Conservation (phyloP, 2,113 vertebrate genomes). For the Tragelaphus buxtoni region DNA sequence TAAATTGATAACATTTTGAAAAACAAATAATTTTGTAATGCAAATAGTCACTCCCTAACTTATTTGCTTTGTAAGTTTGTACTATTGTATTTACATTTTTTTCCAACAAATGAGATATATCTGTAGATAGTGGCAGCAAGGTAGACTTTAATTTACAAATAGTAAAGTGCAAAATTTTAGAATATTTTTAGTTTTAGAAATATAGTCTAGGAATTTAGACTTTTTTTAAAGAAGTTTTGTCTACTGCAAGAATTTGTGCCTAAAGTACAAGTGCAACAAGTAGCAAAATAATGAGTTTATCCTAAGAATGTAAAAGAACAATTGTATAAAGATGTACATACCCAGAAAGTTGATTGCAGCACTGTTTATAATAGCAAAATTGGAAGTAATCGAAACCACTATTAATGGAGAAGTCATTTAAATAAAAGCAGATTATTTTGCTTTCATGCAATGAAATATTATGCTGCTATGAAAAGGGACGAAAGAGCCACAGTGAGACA, state of each 20-base stretch:
- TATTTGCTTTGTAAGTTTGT: constrained; percentile 60
- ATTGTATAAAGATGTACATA: not conserved
- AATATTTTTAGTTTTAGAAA: constrained; percentile 29
- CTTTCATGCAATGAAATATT: not conserved
- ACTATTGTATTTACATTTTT: constrained; percentile 10
- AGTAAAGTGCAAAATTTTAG: constrained; percentile 20
- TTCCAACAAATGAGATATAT: not conserved
- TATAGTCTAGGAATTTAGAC: not conserved
- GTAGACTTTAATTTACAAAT: not conserved
- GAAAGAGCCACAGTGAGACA: not conserved
- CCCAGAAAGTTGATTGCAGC: not conserved
- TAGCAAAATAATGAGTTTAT: constrained; percentile 12
- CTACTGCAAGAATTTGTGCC: not conserved
- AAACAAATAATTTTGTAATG: constrained; percentile 64
- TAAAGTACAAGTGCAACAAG: not conserved
- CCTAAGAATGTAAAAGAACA: not conserved
- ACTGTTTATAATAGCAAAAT: not conserved
- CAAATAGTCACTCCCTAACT: constrained; percentile 54
- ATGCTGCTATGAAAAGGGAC: not conserved
- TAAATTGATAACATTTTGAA: constrained; percentile 49
- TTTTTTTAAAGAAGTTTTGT: not conserved
- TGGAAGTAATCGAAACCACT: not conserved
- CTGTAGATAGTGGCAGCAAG: not conserved
- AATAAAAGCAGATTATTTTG: not conserved
- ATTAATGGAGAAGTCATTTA: not conserved